Base-by-base conservation (phyloP, 2,888 invertebrate genomes). In the Watsonalla cultraria region DNA sequence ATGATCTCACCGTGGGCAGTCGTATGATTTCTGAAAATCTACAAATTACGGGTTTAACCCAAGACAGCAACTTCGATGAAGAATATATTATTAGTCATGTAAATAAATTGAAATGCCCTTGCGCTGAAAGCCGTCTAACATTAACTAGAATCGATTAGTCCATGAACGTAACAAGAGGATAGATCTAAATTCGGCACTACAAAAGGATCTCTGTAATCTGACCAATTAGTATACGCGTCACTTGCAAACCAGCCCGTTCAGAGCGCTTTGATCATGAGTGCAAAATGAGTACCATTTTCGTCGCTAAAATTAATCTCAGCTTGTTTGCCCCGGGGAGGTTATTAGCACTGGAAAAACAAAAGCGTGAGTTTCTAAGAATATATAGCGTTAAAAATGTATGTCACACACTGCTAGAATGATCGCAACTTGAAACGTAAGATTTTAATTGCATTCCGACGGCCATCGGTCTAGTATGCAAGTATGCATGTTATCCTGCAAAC, bases 191-290 rank as follows among this genome's bases (percentile, higher is more conserved):
- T 11, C 11, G 42, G 5, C 11, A 11, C 11, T 11, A 46, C 66
- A 60, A 65, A 68, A 70, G 66, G 66, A 69, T 70, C 74, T 74
- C 76, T 73, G 82, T 80, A 84, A 84, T 80, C 76, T 67, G 75
- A 84, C 77, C 80, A 86, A 88, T 88, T 84, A 87, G 82, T 80
- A 76, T 66, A 67, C 66, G 66, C 76, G 85, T 86, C 86, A 82
- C 70, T 80, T 71, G 76, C 74, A 70, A 74, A 78, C 71, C 78
- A 66, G 65, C 65, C 69, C 66, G 66, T 69, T 71, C 63, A 64
- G 62, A 66, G 58, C 65, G 64, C 86, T 86, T 86, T 90, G 90
- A 90, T 88, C 88, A 82, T 60, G 64, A 56, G 67, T 72, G 78
- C 82, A 80, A 84, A 84, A 84, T 76, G 80, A 82, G 72, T 65